These are phyloP conservation scores for Amphimedon queenslandica DNA, from an alignment of 37 sponge, comb jelly and placozoan genomes.

Conservation along the genomic window DNA sequence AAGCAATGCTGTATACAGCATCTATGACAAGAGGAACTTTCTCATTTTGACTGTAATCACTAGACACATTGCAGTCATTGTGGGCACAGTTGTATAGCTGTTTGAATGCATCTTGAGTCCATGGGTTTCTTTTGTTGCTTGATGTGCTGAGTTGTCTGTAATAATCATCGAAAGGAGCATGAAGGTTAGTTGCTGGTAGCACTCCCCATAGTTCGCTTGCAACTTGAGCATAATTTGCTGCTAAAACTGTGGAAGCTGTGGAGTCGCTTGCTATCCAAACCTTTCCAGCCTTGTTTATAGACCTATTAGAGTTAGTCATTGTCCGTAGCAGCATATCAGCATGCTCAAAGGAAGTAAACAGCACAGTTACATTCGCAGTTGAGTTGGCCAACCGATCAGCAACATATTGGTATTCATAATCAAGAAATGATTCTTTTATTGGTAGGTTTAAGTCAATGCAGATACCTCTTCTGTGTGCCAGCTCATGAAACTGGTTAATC, in stretches of 20 bases:
- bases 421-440: neutral
- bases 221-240: constrained; percentile 13
- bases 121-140: constrained; percentile 48
- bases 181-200: constrained; percentile 14
- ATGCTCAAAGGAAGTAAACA: constrained; percentile 14
- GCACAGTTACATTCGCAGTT: constrained; percentile 24
- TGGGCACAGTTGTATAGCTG: constrained; percentile 1
- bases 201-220: constrained; percentile 63
- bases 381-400: constrained; percentile 3
- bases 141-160: constrained; percentile 25
- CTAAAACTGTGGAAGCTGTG: constrained; percentile 56
- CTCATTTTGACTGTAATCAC: constrained; percentile 26
- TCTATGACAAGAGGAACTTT: constrained; percentile 62
- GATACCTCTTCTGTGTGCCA: constrained; percentile 12
- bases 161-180: constrained; percentile 33
- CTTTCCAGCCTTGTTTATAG: neutral
- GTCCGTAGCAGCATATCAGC: neutral
- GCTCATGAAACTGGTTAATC: constrained; percentile 11
- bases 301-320: neutral
- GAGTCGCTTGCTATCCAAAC: constrained; percentile 77
- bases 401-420: neutral
- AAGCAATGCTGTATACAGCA: constrained; percentile 63
- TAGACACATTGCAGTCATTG: neutral
- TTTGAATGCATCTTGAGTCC: constrained; percentile 44
- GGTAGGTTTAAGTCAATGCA: constrained; percentile 29